These are phyloP conservation scores for Autographa gamma DNA, from an alignment of 2,888 invertebrate genomes.

Conservation along the genomic window DNA sequence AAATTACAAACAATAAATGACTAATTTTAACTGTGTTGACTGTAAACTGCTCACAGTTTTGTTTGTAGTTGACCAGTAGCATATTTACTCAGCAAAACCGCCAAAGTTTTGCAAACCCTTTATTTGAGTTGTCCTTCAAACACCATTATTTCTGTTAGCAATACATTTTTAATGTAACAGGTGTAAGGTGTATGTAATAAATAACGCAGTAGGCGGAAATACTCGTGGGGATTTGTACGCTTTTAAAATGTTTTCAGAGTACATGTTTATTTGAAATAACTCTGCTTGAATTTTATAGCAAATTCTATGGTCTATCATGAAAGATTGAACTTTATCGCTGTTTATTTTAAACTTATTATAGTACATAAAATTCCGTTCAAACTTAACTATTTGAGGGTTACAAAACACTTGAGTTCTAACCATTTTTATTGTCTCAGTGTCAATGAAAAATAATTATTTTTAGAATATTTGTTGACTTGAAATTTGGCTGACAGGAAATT, in stretches of 20 bases:
- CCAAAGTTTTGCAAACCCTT: slow-evolving; percentile 18
- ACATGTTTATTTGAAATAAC: slow-evolving; percentile 23
- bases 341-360: slow-evolving; percentile 36
- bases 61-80: slow-evolving; percentile 8
- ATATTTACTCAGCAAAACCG: slow-evolving; percentile 18
- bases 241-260: slow-evolving; percentile 15
- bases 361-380: slow-evolving; percentile 32
- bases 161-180: slow-evolving; percentile 35
- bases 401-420: slow-evolving; percentile 11
- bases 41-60: slow-evolving; percentile 12
- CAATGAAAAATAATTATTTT: neutral
- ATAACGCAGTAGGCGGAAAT: slow-evolving; percentile 1
- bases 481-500: slow-evolving; percentile 34
- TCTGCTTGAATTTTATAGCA: slow-evolving; percentile 16
- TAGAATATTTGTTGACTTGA: slow-evolving; percentile 7
- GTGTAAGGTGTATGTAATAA: slow-evolving; percentile 34
- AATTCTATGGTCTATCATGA: slow-evolving; percentile 17
- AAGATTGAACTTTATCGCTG: slow-evolving; percentile 37
- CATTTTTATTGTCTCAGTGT: neutral
- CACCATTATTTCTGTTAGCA: slow-evolving; percentile 11
- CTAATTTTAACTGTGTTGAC: neutral
- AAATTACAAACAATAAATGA: neutral
- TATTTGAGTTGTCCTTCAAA: slow-evolving; percentile 24
- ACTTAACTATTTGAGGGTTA: slow-evolving; percentile 25
- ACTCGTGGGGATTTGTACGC: slow-evolving; percentile 3